Evolutionary conservation across 2,888 invertebrate genomes (phyloP), one percentile per base, ranked within the genome.

Genomic region (Scaptomyza parva): DNA sequence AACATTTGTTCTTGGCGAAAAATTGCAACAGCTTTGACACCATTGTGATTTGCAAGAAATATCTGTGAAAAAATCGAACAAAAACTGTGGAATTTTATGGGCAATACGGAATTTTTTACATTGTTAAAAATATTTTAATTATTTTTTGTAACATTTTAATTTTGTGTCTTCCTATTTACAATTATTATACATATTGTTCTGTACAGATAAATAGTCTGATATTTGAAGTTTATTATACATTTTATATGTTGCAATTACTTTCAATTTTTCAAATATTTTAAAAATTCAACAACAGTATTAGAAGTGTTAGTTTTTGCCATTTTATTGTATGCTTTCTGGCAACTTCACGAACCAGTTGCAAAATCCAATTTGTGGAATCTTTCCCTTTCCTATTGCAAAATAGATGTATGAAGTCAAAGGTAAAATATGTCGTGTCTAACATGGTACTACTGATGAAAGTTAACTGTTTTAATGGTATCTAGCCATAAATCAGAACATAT

Each of bases 1-100:
- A 54, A 57, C 63, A 57, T 59, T 67, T 68, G 43, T 54, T 48
- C 17, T 37, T 33, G 18, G 3, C 62, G 40, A 18, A 67, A 54
- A 58, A 47, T 37, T 63, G 63, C 61, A 70, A 59, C 52, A 59
- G 39, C 63, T 59, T 51, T 59, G 76, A 57, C 76, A 57, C 61
- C 61, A 61, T 54, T 61, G 37, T 48, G 40, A 74, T 45, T 67
- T 40, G 6, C n/a, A 30, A 33, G 12, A 48, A 44, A 44, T 40
- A 44, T 28, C 51, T 35, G n/a, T 20, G 12, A 18, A 18, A 58
- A 17, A 35, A 0, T 24, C 28, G n/a, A n/a, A n/a, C n/a, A n/a
- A n/a, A n/a, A n/a, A n/a, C n/a, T n/a, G n/a, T n/a, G n/a, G n/a
- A n/a, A n/a, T n/a, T n/a, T n/a, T n/a, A n/a, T n/a, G n/a, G 22